phyloP scores from a whole-genome alignment of 1,140 invertebrate genomes.

The Bombus pascuorum region DNA sequence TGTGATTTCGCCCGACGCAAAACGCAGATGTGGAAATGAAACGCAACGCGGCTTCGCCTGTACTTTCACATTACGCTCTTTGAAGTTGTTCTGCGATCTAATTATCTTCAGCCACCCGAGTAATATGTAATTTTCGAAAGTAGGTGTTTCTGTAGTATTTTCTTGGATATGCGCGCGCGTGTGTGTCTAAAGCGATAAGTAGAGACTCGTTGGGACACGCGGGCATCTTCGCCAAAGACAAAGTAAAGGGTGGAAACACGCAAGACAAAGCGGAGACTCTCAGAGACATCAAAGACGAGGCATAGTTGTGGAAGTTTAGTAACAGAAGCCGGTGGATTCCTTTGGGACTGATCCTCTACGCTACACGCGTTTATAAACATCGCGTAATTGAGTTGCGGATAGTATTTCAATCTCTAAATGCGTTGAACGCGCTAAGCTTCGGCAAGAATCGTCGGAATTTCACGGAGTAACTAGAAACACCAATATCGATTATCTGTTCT shows the following conservation, averaged over 20 bases:
- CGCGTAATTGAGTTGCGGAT: slow-evolving; percentile 4
- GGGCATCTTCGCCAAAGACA: neutral
- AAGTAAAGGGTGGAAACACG: slow-evolving; percentile 10
- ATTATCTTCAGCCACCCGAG: neutral
- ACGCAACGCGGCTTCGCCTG: neutral
- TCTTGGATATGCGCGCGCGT: neutral
- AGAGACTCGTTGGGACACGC: neutral
- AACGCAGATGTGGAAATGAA: neutral
- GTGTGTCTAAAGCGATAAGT: neutral
- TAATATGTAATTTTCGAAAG: neutral
- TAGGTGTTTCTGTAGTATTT: neutral
- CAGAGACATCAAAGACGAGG: slow-evolving; percentile 5
- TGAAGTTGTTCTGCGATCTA: neutral
- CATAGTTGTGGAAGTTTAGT: slow-evolving; percentile 10
- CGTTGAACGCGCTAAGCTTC: neutral
- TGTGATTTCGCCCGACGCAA: neutral
- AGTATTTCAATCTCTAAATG: neutral
- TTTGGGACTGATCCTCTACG: neutral
- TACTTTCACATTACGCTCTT: neutral
- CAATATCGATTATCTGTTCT: neutral
- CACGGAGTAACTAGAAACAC: neutral
- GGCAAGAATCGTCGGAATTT: neutral
- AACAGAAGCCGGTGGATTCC: neutral
- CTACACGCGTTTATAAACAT: slow-evolving; percentile 4
- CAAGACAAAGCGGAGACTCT: slow-evolving; percentile 3